Percentiles rank a stretch among this genome's conserved stretches.
Conservation (phyloP, 2,888 invertebrate genomes). For the Tetanocera ferruginea region DNA sequence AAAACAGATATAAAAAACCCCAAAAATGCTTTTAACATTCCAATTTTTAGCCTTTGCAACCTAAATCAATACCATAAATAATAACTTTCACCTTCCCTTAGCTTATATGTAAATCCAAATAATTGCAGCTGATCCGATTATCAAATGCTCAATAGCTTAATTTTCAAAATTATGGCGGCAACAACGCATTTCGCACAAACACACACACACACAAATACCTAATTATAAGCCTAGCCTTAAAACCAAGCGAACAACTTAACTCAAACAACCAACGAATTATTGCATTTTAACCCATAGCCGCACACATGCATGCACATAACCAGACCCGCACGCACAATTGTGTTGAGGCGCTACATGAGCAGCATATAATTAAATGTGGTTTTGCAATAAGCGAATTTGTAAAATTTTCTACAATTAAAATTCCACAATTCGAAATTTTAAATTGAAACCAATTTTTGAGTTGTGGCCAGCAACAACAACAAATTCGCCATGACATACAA, state of each 20-base stretch:
- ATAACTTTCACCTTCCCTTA: no score
- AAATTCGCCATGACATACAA: slow-evolving; percentile 9
- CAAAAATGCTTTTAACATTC: no score
- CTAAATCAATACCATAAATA: no score
- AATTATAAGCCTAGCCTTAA: slow-evolving; percentile 6
- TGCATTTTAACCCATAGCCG: background rate
- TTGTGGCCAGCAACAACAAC: slow-evolving; percentile 25
- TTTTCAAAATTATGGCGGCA: no score
- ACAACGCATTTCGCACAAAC: no score
- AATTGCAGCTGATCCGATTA: no score
- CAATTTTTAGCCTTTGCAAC: no score
- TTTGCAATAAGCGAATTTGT: slow-evolving; percentile 31
- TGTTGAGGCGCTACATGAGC: background rate
- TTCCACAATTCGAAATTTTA: slow-evolving; percentile 30
- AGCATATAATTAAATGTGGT: slow-evolving; percentile 34
- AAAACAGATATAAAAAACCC: no score
- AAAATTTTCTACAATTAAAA: slow-evolving; percentile 33
- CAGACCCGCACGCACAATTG: background rate
- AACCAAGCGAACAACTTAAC: background rate
- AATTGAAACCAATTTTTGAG: slow-evolving; percentile 34
- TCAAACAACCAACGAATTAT: background rate
- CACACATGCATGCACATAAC: background rate
- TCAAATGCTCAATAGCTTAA: no score
- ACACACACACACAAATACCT: background rate
- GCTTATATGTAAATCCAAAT: no score